Conservation (phyloP, 2,797 vertebrate species). For the Typhlichthys subterraneus region DNA sequence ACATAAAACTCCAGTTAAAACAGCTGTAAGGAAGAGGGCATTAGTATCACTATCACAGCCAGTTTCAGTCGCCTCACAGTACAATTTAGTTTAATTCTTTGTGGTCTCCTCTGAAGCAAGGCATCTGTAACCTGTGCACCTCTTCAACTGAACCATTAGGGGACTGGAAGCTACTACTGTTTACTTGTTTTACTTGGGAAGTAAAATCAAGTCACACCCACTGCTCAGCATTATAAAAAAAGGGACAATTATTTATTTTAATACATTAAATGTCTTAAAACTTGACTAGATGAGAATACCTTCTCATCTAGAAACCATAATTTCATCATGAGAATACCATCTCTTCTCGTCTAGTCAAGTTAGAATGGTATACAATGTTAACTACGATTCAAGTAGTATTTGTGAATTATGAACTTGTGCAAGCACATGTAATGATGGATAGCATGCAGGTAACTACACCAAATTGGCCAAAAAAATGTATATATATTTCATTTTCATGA, state of each 20-base stretch:
- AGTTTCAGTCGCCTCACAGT: constrained; percentile 50
- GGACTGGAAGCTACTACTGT: constrained; percentile 1
- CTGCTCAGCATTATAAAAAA: constrained; percentile 27
- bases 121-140: background rate
- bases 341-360: constrained; percentile 1
- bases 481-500: no score
- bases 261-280: no score
- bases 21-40: constrained; percentile 69
- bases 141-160: no score
- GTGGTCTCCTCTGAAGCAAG: constrained; percentile 19
- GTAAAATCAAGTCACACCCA: background rate
- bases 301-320: no score
- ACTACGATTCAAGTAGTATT: constrained; percentile 17
- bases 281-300: no score
- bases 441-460: constrained; percentile 37
- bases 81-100: constrained; percentile 34
- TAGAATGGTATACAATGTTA: constrained; percentile 13
- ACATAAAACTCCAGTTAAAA: constrained; percentile 75
- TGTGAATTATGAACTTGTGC: constrained; percentile 19
- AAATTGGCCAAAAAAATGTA: constrained; percentile 24
- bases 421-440: background rate
- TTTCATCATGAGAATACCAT: no score
- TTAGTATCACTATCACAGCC: constrained; percentile 68
- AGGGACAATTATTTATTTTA: no score
- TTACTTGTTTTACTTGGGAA: constrained; percentile 18